phyloP scores from a whole-genome alignment of 1,140 invertebrate species.

The Drosophila busckii region DNA sequence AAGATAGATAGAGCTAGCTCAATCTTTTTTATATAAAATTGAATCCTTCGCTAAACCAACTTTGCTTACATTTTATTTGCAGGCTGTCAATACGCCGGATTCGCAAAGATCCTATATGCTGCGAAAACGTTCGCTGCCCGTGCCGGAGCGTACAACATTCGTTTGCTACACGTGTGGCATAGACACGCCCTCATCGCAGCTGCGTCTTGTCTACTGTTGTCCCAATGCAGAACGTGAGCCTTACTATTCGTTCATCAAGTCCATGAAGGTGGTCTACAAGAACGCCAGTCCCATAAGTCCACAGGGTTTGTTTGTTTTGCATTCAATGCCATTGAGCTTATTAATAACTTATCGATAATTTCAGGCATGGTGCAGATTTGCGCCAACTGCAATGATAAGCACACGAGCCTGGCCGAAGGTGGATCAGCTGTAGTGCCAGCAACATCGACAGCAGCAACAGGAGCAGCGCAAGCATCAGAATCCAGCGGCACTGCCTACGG shows the following conservation, averaged over 20 bases:
- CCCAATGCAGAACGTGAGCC: slow-evolving; percentile 90
- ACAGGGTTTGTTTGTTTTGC: slow-evolving; percentile 81
- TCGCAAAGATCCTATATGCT: slow-evolving; percentile 88
- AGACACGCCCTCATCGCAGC: slow-evolving; percentile 86
- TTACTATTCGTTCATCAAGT: slow-evolving; percentile 92
- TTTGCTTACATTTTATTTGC: no score
- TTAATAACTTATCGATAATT: background rate
- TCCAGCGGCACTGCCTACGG: slow-evolving; percentile 39
- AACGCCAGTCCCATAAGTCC: slow-evolving; percentile 91
- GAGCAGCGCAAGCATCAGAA: slow-evolving; percentile 42
- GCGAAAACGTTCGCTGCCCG: slow-evolving; percentile 85
- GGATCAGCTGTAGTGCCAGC: slow-evolving; percentile 20
- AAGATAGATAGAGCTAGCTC: no score
- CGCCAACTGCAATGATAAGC: slow-evolving; percentile 83
- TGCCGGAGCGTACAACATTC: slow-evolving; percentile 86
- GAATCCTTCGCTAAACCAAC: no score
- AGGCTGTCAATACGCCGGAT: slow-evolving; percentile 85
- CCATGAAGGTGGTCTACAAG: slow-evolving; percentile 86
- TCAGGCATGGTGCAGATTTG: slow-evolving; percentile 90
- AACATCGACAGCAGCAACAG: slow-evolving; percentile 9
- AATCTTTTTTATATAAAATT: no score
- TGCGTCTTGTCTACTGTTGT: slow-evolving; percentile 90
- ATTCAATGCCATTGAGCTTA: background rate
- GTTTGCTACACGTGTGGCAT: slow-evolving; percentile 93
- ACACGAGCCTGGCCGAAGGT: slow-evolving; percentile 65